Conservation (phyloP, 2,888 invertebrate genomes). For the Apamea anceps region DNA sequence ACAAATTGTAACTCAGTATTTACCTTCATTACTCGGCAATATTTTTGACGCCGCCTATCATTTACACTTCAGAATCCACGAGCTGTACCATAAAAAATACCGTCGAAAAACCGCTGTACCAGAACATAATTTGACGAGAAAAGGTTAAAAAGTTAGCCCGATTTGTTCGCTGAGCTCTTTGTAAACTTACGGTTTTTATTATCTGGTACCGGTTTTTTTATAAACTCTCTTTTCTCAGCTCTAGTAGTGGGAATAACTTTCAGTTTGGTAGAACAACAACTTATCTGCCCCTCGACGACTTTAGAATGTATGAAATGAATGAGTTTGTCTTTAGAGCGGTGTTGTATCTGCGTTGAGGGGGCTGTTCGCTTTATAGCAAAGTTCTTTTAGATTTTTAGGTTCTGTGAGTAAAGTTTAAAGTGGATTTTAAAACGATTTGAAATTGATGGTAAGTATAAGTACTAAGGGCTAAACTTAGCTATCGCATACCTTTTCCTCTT, state of each 20-base stretch:
- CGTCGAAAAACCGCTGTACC: constrained; percentile 67
- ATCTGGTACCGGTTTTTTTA: constrained; percentile 56
- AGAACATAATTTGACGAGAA: constrained; percentile 76
- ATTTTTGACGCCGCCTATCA: constrained; percentile 59
- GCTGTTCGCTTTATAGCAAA: constrained; percentile 25
- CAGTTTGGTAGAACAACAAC: constrained; percentile 54
- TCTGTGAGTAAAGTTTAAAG: background rate
- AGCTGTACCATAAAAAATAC: constrained; percentile 71
- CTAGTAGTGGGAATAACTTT: constrained; percentile 53
- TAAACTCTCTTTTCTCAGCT: constrained; percentile 40
- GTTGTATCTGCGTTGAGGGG: constrained; percentile 43
- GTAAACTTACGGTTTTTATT: constrained; percentile 67
- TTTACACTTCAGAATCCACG: constrained; percentile 69
- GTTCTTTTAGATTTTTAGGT: constrained; percentile 22
- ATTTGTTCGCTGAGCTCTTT: constrained; percentile 73
- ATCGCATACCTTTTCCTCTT: too few relatives aligned
- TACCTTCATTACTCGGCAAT: constrained; percentile 65
- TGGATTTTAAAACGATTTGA: constrained; percentile 6
- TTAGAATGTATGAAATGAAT: constrained; percentile 54
- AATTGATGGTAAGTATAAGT: background rate
- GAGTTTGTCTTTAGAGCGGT: constrained; percentile 35
- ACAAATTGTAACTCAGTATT: constrained; percentile 58
- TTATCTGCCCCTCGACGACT: constrained; percentile 54
- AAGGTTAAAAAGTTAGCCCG: constrained; percentile 78
- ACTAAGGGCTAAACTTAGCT: background rate